Evolutionary conservation across 2,113 vertebrate species (phyloP), one percentile per base, ranked within the genome.

Genomic region (Myrmecophaga tridactyla): DNA sequence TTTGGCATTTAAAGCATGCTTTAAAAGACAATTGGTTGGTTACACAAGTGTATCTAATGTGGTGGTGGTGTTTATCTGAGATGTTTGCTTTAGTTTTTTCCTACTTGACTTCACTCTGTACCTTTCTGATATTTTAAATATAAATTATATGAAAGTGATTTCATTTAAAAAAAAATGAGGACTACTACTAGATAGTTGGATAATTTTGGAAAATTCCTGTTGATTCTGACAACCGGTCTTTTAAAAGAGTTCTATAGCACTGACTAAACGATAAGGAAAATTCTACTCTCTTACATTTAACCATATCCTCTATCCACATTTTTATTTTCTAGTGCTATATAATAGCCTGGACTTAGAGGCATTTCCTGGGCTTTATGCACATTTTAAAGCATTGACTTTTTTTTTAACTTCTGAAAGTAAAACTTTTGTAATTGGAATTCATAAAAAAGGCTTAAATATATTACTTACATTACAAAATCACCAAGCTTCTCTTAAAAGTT

Each of bases 81-180:
- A 17, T 81, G 27, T 20, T 86, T 86, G 69, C 36, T 77, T 94
- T 89, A 10, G 20, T 93, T 95, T 95, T 15, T 94, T 95, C 48
- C 63, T 86, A n/a, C 18, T 86, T 62, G 29, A 90, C 12, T 62
- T 90, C 29, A 77, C 39, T 75, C 27, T 92, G 36, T 92, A 15
- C 23, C 18, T 91, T 95, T 95, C 83, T 86, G 70, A 95, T 84
- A 91, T 83, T 83, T 84, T 90, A 90, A 90, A 83, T 88, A 60
- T 62, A 85, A 89, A 85, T 25, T 12, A 21, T 4, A 23, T n/a
- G 31, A 67, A 84, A 34, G 60, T 84, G 34, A 62, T 65, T 23
- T 13, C 14, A n/a, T 43, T 91, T 95, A 84, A 91, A 86, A 76
- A 94, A 63, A 77, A 77, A n/a, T 76, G 27, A 18, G 58, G 23